A percentile compares a stretch with the other conserved stretches of the same genome.
Evolutionary conservation across 1,140 invertebrate genomes (phyloP).

Genomic region (Latrodectus geometricus): DNA sequence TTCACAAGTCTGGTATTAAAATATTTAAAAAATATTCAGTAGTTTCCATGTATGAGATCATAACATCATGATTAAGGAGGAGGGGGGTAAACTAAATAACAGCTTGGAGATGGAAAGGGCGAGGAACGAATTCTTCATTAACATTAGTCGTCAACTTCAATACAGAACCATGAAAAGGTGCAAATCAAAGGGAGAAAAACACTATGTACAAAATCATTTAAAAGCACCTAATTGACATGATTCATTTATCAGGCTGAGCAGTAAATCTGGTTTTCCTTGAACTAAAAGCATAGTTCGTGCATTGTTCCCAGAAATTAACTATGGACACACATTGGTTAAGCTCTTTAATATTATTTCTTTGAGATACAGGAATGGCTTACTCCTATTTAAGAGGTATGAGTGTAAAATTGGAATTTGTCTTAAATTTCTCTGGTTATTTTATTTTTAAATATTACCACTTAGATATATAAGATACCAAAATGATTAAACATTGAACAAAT

Average conservation of each 20-base stretch:
- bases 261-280: constrained; percentile 40
- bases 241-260: constrained; percentile 52
- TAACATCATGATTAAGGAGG: constrained; percentile 5
- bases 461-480: no score
- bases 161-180: constrained; percentile 29
- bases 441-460: no score
- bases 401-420: no score
- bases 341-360: constrained; percentile 28
- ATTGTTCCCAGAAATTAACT: constrained; percentile 56
- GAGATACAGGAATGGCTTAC: no score
- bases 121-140: no score
- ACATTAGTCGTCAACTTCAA: background rate
- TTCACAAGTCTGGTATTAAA: constrained; percentile 41
- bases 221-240: constrained; percentile 31
- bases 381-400: no score
- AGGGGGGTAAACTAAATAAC: background rate
- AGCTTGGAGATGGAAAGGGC: no score
- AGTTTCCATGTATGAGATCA: constrained; percentile 46
- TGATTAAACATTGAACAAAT: no score
- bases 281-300: constrained; percentile 53
- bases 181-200: constrained; percentile 32
- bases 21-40: constrained; percentile 48
- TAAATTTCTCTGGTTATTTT: no score
- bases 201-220: constrained; percentile 54
- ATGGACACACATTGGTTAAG: constrained; percentile 48